Conservation (phyloP, 2,797 vertebrate species). For the Lerista edwardsae region DNA sequence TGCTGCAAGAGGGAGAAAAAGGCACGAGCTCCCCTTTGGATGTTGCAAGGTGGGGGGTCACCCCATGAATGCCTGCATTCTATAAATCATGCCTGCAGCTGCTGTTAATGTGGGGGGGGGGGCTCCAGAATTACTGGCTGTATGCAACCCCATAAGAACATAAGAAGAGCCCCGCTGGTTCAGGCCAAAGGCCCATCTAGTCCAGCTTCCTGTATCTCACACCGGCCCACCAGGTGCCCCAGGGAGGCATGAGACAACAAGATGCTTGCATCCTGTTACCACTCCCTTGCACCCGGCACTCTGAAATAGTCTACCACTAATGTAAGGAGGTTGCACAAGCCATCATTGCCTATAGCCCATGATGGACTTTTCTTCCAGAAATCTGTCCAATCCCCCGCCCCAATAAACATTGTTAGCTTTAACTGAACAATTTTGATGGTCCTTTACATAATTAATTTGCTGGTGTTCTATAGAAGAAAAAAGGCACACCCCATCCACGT, state of each 20-base stretch:
- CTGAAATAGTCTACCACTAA: no score
- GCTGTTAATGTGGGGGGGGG: neutral
- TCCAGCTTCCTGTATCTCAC: no score
- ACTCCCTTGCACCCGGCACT: no score
- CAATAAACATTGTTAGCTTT: neutral
- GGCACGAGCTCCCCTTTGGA: neutral
- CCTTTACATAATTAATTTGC: neutral
- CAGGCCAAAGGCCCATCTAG: no score
- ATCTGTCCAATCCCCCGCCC: no score
- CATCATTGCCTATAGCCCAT: no score
- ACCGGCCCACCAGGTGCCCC: no score
- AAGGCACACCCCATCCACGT: neutral
- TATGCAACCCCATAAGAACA: neutral
- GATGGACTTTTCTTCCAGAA: no score
- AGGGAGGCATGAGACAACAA: no score
- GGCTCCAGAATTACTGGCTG: neutral
- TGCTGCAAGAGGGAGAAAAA: accelerated
- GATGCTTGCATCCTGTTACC: no score
- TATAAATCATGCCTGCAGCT: neutral
- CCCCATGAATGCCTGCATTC: neutral
- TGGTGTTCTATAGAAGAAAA: neutral
- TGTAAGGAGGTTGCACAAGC: no score
- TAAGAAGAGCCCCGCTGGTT: no score
- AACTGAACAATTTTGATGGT: neutral
- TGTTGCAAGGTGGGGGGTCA: neutral